These are phyloP conservation scores for Marisa cornuarietis DNA, from an alignment of 1,140 invertebrate genomes.

Conservation along the genomic window DNA sequence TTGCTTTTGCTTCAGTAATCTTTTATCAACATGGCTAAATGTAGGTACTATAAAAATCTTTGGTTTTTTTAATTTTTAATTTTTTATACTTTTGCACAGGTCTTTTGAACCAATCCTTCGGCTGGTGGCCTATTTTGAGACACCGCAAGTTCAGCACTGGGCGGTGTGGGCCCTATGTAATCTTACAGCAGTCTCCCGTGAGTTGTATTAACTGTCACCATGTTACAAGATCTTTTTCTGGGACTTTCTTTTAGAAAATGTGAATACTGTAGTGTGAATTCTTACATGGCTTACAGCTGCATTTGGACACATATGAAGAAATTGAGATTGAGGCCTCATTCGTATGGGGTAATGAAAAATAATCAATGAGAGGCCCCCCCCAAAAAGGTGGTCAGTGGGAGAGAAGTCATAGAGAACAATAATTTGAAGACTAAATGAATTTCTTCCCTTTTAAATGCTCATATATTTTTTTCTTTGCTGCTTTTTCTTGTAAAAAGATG, in stretches of 20 bases:
- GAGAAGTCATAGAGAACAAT: not conserved
- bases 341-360: not conserved
- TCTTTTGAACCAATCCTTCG: constrained; percentile 92
- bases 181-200: constrained; percentile 90
- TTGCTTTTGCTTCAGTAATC: no score
- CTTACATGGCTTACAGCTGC: no score
- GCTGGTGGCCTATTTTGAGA: constrained; percentile 82
- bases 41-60: no score
- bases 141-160: constrained; percentile 93
- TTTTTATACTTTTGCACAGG: constrained; percentile 51
- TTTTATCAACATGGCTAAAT: no score
- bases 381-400: not conserved
- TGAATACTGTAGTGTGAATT: no score
- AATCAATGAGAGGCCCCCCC: not conserved
- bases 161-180: constrained; percentile 98
- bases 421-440: not conserved
- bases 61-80: no score
- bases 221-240: not conserved
- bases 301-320: no score
- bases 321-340: not conserved
- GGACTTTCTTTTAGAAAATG: no score
- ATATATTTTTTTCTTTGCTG: constrained; percentile 12
- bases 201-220: constrained; percentile 65
- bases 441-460: not conserved
- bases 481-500: not conserved